Evolutionary conservation across 2,113 vertebrate species (phyloP).

Genomic region (Nestor notabilis): DNA sequence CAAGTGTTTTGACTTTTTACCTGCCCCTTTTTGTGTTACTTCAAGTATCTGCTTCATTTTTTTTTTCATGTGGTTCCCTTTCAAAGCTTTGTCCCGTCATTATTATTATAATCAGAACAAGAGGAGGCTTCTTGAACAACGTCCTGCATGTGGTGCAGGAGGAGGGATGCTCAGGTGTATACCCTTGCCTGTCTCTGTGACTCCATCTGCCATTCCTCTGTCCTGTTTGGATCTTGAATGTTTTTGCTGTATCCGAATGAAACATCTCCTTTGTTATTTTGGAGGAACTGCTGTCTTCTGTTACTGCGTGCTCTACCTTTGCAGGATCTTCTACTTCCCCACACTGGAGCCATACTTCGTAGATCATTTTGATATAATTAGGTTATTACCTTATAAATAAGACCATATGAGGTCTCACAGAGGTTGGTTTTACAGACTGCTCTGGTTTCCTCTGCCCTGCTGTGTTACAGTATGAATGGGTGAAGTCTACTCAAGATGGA

Average conservation of each 20-base stretch:
- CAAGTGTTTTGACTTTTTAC: neutral
- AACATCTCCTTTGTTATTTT: neutral
- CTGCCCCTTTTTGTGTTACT: neutral
- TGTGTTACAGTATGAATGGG: neutral
- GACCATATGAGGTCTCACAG: rapidly evolving
- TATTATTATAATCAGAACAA: neutral
- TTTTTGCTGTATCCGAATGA: neutral
- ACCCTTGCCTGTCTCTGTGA: neutral
- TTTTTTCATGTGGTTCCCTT: neutral
- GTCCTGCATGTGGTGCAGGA: neutral
- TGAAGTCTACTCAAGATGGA: neutral
- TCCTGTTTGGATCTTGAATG: neutral
- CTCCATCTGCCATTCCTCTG: neutral
- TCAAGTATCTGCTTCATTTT: neutral
- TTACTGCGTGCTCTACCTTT: neutral
- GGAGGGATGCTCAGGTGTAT: neutral
- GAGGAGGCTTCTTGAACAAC: neutral
- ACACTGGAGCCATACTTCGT: neutral
- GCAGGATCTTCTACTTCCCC: neutral
- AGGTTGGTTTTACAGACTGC: neutral
- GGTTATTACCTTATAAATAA: neutral
- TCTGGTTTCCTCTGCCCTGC: neutral
- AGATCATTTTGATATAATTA: neutral
- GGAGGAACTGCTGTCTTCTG: neutral
- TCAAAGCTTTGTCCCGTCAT: neutral